Evolutionary conservation across 2,888 invertebrate genomes (phyloP), one percentile per base, ranked within the genome.

Genomic region (Netelia virgata): DNA sequence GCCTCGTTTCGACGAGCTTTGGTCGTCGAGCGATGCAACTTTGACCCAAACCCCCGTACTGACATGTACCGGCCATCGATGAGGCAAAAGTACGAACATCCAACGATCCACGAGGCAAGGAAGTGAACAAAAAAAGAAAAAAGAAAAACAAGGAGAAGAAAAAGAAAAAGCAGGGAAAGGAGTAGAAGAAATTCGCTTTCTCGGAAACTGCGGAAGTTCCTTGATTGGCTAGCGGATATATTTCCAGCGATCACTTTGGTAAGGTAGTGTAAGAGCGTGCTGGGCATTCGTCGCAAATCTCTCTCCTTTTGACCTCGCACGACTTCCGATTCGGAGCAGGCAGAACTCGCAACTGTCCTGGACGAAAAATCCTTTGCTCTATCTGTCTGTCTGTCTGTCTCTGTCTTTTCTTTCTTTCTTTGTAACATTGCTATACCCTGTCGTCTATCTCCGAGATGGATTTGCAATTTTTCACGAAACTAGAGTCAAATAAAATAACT

Each of bases 201-300:
- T 61, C 66, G 82, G 41, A 50, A 61, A 68, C 61, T 50, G 61
- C 82, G 66, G 73, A 77, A 77, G 82, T 73, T 78, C 43, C 68
- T 77, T 82, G 77, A 77, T 82, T 82, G 77, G 73, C 50, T 68
- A 61, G 41, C 72, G 72, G 76, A 80, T 80, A 80, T 80, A 76
- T 82, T 72, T 72, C 50, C 75, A 53, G 57, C 75, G 77, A 73
- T 77, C 77, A 68, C 73, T 75, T 53, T 53, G 61, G 50, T 63
- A 63, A 43, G 18, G 28, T 41, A 20, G 36, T 36, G 36, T 36
- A 36, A 36, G 36, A 36, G 36, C 36, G 36, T 36, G 36, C 36
- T 36, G 23, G 43, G 11, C 41, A 43, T 66, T 55, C 68, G 77
- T 77, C 68, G 68, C 68, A 36, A 68, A 66, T 59, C 18, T 36